Percentiles rank a stretch among this genome's conserved stretches.
These are phyloP conservation scores for Bolinopsis microptera DNA, from an alignment of 37 sponge, comb jelly and placozoan genomes.

Conservation along the genomic window DNA sequence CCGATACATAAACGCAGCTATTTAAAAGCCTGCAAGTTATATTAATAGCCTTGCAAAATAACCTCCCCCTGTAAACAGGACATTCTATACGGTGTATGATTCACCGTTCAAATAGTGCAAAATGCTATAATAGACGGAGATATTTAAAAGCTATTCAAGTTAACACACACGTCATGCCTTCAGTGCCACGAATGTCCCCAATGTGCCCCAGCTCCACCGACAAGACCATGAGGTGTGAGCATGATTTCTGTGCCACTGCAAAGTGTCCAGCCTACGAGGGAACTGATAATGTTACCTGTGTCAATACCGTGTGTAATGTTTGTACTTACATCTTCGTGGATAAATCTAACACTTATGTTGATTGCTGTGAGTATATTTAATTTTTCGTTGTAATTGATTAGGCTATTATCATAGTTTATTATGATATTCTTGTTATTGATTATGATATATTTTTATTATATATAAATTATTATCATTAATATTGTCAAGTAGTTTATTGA, in stretches of 20 bases:
- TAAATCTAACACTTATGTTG: conserved; percentile 18
- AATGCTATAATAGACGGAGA: neutral
- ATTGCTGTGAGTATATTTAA: conserved; percentile 49
- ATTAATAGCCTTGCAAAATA: too few relatives aligned
- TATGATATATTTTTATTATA: neutral
- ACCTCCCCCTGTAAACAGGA: too few relatives aligned
- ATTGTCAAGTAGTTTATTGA: too few relatives aligned
- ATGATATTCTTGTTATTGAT: too few relatives aligned
- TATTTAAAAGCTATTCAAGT: too few relatives aligned
- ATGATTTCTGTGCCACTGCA: conserved; percentile 28
- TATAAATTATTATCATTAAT: too few relatives aligned
- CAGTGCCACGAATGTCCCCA: conserved; percentile 64
- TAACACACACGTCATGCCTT: neutral
- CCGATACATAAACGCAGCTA: neutral
- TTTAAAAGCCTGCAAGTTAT: too few relatives aligned
- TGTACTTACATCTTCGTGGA: conserved; percentile 66
- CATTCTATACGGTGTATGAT: too few relatives aligned
- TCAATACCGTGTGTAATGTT: conserved; percentile 52
- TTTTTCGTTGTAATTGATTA: too few relatives aligned
- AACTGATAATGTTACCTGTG: conserved; percentile 1
- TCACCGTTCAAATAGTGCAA: too few relatives aligned
- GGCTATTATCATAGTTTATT: too few relatives aligned
- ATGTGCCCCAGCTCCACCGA: conserved; percentile 32
- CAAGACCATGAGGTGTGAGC: conserved; percentile 13
- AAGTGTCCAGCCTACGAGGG: conserved; percentile 61